These are phyloP conservation scores for Castor canadensis DNA, from an alignment of 2,113 vertebrate species.

Conservation along the genomic window DNA sequence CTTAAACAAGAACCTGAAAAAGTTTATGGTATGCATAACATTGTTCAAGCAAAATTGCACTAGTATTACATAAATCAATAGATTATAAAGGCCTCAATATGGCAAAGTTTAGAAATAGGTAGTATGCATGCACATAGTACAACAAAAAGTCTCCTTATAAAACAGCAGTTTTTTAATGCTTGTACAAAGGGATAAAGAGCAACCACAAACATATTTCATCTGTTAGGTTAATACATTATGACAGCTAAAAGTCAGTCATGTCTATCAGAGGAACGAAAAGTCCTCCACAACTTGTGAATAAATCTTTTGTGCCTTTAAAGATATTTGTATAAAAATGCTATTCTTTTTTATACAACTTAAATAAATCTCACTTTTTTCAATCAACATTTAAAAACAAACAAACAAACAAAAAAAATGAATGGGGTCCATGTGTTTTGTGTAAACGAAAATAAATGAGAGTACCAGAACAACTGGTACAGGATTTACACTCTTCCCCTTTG, in stretches of 20 bases:
- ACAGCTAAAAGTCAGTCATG: conserved; percentile 88
- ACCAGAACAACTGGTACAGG: conserved; percentile 67
- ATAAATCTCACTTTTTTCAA: conserved; percentile 79
- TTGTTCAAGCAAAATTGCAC: conserved; percentile 89
- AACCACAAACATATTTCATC: conserved; percentile 90
- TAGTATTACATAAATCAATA: conserved; percentile 89
- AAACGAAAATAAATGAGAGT: conserved; percentile 76
- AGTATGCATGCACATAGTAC: conserved; percentile 92
- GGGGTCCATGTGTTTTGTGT: conserved; percentile 56
- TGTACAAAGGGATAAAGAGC: conserved; percentile 90
- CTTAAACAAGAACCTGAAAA: conserved; percentile 88
- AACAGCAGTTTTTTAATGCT: conserved; percentile 89
- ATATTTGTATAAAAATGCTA: conserved; percentile 87
- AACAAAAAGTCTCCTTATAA: conserved; percentile 89
- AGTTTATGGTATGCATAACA: conserved; percentile 89
- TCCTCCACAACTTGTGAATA: conserved; percentile 83
- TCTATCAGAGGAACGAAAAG: conserved; percentile 85
- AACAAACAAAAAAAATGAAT: conserved; percentile 65
- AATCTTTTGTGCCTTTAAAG: conserved; percentile 89
- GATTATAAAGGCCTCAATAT: conserved; percentile 90
- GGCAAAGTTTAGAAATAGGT: conserved; percentile 92
- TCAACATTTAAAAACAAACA: conserved; percentile 72
- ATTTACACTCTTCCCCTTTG: conserved; percentile 74
- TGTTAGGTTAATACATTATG: conserved; percentile 88
- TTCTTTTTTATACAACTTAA: conserved; percentile 83